Percentiles rank a stretch among this genome's conserved stretches.
These are phyloP conservation scores for Merodon equestris DNA, from an alignment of 2,888 invertebrate genomes.

Conservation along the genomic window DNA sequence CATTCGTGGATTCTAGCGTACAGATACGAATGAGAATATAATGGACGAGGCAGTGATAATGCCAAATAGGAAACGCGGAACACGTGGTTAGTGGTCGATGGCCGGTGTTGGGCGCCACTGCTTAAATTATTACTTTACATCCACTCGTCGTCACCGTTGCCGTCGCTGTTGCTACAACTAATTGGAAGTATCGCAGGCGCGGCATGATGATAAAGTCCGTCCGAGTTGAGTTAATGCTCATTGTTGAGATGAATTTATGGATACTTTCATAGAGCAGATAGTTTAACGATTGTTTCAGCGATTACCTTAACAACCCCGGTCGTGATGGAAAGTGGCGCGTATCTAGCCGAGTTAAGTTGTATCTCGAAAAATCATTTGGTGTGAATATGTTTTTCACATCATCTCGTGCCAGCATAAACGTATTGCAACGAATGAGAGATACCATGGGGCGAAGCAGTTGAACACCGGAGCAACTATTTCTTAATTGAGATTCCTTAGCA, in stretches of 20 bases:
- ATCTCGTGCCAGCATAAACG: not conserved
- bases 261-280: slow-evolving; percentile 17
- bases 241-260: slow-evolving; percentile 46
- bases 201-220: too few relatives aligned
- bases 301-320: not conserved
- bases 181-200: too few relatives aligned
- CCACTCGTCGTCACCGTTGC: too few relatives aligned
- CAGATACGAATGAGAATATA: slow-evolving; percentile 5
- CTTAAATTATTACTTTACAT: too few relatives aligned
- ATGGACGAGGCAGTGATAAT: not conserved
- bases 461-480: slow-evolving; percentile 44
- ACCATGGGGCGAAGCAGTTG: slow-evolving; percentile 7
- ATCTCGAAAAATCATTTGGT: slow-evolving; percentile 18
- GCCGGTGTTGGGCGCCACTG: slow-evolving; percentile 49
- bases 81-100: too few relatives aligned
- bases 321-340: too few relatives aligned
- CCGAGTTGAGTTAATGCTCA: slow-evolving; percentile 31
- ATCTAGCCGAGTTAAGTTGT: not conserved
- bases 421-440: not conserved
- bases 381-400: slow-evolving; percentile 16
- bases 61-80: slow-evolving; percentile 4
- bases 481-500: slow-evolving; percentile 53
- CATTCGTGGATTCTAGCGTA: slow-evolving; percentile 10
- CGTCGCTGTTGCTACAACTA: too few relatives aligned
- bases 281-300: not conserved